Base-by-base conservation (phyloP, 2,113 vertebrate species). In the Nettapus auritus region DNA sequence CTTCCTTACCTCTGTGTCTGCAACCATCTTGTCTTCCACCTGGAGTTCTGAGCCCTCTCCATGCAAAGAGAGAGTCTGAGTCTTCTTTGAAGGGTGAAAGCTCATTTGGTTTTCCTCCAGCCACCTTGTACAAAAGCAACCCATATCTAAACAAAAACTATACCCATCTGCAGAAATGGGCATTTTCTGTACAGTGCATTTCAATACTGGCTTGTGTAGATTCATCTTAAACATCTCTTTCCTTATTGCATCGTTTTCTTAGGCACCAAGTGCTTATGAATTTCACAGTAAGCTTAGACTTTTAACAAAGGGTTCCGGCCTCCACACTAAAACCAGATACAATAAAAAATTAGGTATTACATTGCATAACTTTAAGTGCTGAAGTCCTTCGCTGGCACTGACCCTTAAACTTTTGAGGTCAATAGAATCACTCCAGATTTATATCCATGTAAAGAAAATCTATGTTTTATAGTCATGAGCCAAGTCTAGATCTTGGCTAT, bases 1-100 rank as follows among this genome's bases (percentile, higher is more conserved):
- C 44, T 89, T 82, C 17, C 5, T 80, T 18, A 66, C 20, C 23
- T 69, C 62, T 64, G 10, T 64, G 42, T 77, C 59, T 67, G 55
- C 40, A 93, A 52, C 50, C 59, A 77, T 31, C 31, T 90, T 77
- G 50, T 95, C 75, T 91, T 95, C 88, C 71, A 70, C 12, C 46
- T 55, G 44, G 12, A 86, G 40, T 76, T 88, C 78, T 80, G 57
- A 85, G 53, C 70, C 6, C 5, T 3, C 28, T 66, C 21, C 3
- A 3, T 7, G 40, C 31, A 42, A 87, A 91, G 19, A n/a, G 13
- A 74, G 40, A 88, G 11, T 13, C 21, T 73, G 18, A 89, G 4
- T 76, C 23, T 64, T 75, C 26, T 69, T 50, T 34, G 3, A n/a
- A 6, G 79, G 29, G 8, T 57, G 28, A 82, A 90, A 34, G 22